Evolutionary conservation across 1,140 invertebrate genomes (phyloP).

Genomic region (Drosophila dunni): DNA sequence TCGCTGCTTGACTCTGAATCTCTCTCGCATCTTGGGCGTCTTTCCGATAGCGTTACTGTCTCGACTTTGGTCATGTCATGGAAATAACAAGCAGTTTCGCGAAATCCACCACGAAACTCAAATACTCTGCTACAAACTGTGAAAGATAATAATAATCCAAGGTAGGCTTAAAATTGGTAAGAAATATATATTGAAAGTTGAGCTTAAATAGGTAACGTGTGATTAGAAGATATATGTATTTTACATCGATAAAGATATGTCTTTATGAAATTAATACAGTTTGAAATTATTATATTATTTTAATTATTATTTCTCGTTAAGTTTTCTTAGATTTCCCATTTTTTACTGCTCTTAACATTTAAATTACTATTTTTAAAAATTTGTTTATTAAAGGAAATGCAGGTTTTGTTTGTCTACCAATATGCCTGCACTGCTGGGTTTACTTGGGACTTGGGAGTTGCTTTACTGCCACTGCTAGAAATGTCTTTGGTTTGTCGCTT

Average conservation of each 20-base stretch:
- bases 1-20: slow-evolving; percentile 62
- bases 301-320: too few species aligned
- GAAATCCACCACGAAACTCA: not conserved
- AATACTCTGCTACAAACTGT: slow-evolving; percentile 5
- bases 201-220: too few species aligned
- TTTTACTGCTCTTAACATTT: too few species aligned
- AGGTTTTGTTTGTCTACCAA: not conserved
- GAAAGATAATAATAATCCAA: too few species aligned
- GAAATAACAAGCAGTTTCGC: slow-evolving; percentile 18
- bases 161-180: too few species aligned
- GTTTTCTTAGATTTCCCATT: too few species aligned
- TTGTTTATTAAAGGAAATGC: not conserved
- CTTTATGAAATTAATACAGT: too few species aligned
- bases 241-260: too few species aligned
- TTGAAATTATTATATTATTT: too few species aligned
- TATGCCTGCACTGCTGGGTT: slow-evolving; percentile 15
- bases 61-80: slow-evolving; percentile 26
- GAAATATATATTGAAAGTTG: too few species aligned
- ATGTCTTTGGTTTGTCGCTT: slow-evolving; percentile 56
- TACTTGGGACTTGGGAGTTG: slow-evolving; percentile 25
- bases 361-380: too few species aligned
- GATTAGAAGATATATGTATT: too few species aligned
- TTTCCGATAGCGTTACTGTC: slow-evolving; percentile 46
- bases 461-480: slow-evolving; percentile 21
- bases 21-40: slow-evolving; percentile 51